These are phyloP conservation scores for Euzetes globulus DNA, from an alignment of 2,888 invertebrate species.

Conservation along the genomic window DNA sequence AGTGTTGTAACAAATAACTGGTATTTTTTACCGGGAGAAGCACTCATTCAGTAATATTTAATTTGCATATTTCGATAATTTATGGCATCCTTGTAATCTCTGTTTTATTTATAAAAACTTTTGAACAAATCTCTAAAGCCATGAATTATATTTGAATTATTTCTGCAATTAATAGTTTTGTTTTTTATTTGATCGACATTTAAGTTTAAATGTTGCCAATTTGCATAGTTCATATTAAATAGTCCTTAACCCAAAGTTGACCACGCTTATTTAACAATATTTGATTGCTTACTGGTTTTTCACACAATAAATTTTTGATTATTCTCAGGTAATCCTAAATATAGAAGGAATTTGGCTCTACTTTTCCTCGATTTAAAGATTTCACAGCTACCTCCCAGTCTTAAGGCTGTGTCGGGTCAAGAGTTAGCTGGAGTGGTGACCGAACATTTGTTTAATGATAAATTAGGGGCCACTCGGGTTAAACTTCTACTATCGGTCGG, in stretches of 20 bases:
- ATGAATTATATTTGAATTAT: too few relatives aligned
- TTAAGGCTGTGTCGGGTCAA: slow-evolving; percentile 41
- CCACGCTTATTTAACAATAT: too few relatives aligned
- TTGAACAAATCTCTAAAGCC: too few relatives aligned
- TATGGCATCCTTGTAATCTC: background rate
- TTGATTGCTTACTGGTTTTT: background rate
- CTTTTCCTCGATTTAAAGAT: slow-evolving; percentile 42
- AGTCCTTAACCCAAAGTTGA: too few relatives aligned
- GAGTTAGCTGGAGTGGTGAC: slow-evolving; percentile 40
- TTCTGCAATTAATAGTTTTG: too few relatives aligned
- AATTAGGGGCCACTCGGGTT: slow-evolving; percentile 1
- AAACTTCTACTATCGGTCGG: slow-evolving; percentile 40
- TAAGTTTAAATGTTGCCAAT: too few relatives aligned
- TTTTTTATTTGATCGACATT: too few relatives aligned
- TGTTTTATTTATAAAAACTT: background rate
- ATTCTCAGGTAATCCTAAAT: slow-evolving; percentile 29
- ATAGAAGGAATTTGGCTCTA: slow-evolving; percentile 38
- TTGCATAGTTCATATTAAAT: too few relatives aligned
- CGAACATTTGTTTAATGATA: slow-evolving; percentile 38
- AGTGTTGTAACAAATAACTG: background rate
- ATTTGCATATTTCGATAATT: background rate
- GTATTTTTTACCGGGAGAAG: background rate
- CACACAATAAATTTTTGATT: background rate
- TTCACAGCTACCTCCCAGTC: slow-evolving; percentile 33
- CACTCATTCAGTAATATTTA: background rate